Evolutionary conservation across 2,113 vertebrate species (phyloP).

Genomic region (Genyomyrus donnyi): DNA sequence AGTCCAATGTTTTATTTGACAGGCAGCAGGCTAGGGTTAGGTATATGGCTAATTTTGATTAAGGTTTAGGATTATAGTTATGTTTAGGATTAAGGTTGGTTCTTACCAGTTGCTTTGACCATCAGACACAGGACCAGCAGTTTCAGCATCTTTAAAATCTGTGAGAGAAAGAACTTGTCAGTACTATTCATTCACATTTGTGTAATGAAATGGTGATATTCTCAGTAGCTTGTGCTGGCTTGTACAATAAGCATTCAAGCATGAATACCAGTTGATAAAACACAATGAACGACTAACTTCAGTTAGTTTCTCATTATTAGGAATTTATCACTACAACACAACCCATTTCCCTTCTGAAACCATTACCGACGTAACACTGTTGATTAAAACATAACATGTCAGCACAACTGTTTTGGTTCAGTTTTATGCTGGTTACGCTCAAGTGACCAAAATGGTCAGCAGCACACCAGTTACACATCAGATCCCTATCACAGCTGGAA

Average conservation of each 20-base stretch:
- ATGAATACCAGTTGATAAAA: background rate
- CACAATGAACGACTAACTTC: background rate
- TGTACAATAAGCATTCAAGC: background rate
- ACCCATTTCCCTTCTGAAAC: background rate
- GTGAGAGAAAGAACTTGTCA: conserved; percentile 33
- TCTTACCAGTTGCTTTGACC: conserved; percentile 55
- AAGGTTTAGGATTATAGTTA: background rate
- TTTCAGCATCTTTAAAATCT: conserved; percentile 66
- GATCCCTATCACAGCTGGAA: conserved; percentile 5
- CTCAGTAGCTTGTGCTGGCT: background rate
- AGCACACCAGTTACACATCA: background rate
- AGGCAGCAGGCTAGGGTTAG: background rate
- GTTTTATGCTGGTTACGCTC: background rate
- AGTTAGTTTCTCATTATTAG: background rate
- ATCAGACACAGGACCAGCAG: conserved; percentile 58
- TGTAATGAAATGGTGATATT: conserved; percentile 36
- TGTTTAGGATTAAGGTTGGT: conserved; percentile 19
- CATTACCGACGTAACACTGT: background rate
- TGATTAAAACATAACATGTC: background rate
- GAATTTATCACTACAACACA: background rate
- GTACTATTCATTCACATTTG: conserved; percentile 43
- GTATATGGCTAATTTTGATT: background rate
- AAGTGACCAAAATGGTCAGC: background rate
- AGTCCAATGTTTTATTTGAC: background rate
- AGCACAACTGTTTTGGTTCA: background rate